phyloP scores from a whole-genome alignment of 2,888 invertebrate genomes.

The Blomia tropicalis region DNA sequence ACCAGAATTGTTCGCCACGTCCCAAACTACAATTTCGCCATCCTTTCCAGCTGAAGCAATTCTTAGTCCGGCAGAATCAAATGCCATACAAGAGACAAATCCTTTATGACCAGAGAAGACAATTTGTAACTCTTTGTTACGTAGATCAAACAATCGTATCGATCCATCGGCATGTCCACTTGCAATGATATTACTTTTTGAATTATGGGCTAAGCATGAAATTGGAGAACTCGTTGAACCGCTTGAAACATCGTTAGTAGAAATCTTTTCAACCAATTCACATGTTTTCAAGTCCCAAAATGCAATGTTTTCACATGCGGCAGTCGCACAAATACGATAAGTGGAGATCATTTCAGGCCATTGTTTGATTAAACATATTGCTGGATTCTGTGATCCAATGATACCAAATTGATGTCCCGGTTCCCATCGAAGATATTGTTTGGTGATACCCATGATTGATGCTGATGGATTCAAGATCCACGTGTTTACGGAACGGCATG shows the following conservation, averaged over 20 bases:
- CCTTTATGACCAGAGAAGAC: constrained; percentile 68
- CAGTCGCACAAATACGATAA: constrained; percentile 71
- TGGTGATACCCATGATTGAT: constrained; percentile 63
- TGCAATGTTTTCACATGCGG: constrained; percentile 78
- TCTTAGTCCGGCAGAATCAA: constrained; percentile 63
- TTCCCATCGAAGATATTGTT: constrained; percentile 78
- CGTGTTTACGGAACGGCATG: too few species aligned
- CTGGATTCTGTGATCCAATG: constrained; percentile 54
- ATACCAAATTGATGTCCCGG: constrained; percentile 71
- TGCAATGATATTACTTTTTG: constrained; percentile 44
- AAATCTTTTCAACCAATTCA: constrained; percentile 46
- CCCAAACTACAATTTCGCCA: constrained; percentile 84
- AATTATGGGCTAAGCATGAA: constrained; percentile 3
- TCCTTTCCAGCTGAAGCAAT: constrained; percentile 84
- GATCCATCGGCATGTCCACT: constrained; percentile 82
- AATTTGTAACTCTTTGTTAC: constrained; percentile 49
- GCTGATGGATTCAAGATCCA: too few species aligned
- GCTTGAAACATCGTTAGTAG: neutral
- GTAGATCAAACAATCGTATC: constrained; percentile 57
- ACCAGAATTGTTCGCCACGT: constrained; percentile 78
- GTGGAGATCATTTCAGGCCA: constrained; percentile 12
- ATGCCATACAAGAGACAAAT: constrained; percentile 62
- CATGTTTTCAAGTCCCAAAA: constrained; percentile 82
- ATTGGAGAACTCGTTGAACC: neutral
- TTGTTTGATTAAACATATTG: constrained; percentile 58